Evolutionary conservation across 2,888 invertebrate species (phyloP).

Genomic region (Ametastegia equiseti): DNA sequence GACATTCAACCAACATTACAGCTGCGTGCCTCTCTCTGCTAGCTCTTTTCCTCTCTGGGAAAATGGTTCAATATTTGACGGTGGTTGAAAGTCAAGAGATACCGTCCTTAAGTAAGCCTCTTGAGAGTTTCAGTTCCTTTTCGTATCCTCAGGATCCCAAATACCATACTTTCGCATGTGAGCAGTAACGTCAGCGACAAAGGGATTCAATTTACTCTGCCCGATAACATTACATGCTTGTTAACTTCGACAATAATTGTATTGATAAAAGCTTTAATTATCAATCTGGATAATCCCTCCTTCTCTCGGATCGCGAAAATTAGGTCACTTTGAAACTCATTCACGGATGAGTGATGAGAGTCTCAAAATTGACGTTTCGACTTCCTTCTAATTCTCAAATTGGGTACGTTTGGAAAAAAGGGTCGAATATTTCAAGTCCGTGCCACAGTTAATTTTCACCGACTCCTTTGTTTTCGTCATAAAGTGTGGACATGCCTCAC

Average conservation of each 20-base stretch:
- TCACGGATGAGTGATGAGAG: too few relatives aligned
- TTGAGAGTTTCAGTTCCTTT: background rate
- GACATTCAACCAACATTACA: background rate
- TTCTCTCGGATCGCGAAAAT: too few relatives aligned
- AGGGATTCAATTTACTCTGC: background rate
- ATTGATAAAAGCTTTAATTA: background rate
- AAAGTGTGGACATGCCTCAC: too few relatives aligned
- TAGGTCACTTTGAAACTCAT: too few relatives aligned
- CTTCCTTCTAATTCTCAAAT: too few relatives aligned
- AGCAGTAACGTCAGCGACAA: background rate
- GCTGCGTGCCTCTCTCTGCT: background rate
- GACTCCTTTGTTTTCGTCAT: too few relatives aligned
- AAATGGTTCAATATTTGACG: slow-evolving; percentile 10
- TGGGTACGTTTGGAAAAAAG: too few relatives aligned
- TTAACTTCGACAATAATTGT: background rate
- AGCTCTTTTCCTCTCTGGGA: background rate
- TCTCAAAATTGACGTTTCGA: too few relatives aligned
- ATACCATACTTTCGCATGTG: background rate
- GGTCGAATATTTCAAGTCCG: too few relatives aligned
- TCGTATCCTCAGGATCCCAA: background rate
- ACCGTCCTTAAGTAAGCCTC: slow-evolving; percentile 18
- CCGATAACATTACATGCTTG: background rate
- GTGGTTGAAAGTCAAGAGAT: background rate
- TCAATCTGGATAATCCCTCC: too few relatives aligned
- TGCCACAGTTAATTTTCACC: too few relatives aligned